Evolutionary conservation across 1,140 invertebrate species (phyloP).

Genomic region (Aphelenchoides fujianensis): DNA sequence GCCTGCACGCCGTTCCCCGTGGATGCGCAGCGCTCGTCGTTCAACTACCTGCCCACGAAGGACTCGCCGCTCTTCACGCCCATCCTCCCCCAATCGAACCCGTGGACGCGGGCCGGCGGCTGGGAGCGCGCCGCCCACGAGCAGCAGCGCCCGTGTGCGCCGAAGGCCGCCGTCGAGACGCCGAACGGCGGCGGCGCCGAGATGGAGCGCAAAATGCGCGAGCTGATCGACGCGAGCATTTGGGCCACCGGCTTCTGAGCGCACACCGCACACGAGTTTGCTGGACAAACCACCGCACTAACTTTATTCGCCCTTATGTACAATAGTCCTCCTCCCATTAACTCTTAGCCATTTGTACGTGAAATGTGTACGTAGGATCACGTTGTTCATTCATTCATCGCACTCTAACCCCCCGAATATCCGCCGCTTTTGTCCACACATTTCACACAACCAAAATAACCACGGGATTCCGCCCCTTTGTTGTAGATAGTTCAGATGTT

Average conservation of each 20-base stretch:
- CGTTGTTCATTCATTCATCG: too few species aligned
- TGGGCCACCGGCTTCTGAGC: constrained; percentile 1
- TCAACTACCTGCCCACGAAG: constrained; percentile 15
- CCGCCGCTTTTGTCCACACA: background rate
- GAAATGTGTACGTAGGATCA: too few species aligned
- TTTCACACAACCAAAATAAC: background rate
- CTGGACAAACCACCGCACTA: background rate
- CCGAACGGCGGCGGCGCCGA: background rate
- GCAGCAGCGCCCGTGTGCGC: too few species aligned
- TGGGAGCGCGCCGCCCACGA: too few species aligned
- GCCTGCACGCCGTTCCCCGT: background rate
- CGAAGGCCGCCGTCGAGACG: too few species aligned
- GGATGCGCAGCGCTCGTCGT: background rate
- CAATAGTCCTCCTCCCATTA: background rate
- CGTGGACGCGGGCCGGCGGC: background rate
- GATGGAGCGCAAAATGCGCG: background rate
- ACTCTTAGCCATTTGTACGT: constrained; percentile 3
- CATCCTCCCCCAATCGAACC: constrained; percentile 6
- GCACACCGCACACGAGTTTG: too few species aligned
- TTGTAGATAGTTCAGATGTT: too few species aligned
- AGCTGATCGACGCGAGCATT: background rate
- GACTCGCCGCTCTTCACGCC: constrained; percentile 35
- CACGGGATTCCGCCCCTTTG: background rate
- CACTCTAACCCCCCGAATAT: constrained; percentile 1
- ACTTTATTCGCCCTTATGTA: constrained; percentile 6